Percentiles rank a stretch among this genome's conserved stretches.
phyloP scores from a whole-genome alignment of 1,140 invertebrate genomes.

The Macrobrachium nipponense region DNA sequence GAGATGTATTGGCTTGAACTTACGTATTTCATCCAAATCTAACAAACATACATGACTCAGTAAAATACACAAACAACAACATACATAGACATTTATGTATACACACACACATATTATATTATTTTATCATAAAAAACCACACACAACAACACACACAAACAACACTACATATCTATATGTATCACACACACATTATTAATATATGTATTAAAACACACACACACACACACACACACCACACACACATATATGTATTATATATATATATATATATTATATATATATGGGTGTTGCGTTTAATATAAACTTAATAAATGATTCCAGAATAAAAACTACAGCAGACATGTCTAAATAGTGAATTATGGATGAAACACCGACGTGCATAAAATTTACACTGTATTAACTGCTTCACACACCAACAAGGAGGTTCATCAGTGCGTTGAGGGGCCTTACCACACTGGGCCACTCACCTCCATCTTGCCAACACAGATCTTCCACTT shows the following conservation, averaged over 20 bases:
- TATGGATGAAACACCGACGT: too few relatives aligned
- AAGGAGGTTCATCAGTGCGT: too few relatives aligned
- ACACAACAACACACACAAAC: background rate
- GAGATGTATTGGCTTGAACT: background rate
- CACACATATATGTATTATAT: conserved; percentile 1
- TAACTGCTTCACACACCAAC: too few relatives aligned
- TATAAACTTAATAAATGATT: background rate
- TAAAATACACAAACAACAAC: background rate
- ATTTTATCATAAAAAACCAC: too few relatives aligned
- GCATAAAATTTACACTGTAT: too few relatives aligned
- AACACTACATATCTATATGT: too few relatives aligned
- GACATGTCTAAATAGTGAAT: too few relatives aligned
- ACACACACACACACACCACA: background rate
- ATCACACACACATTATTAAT: background rate
- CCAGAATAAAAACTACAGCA: too few relatives aligned
- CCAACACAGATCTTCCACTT: too few relatives aligned
- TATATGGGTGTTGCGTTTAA: background rate
- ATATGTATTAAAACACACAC: background rate
- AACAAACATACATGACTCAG: background rate
- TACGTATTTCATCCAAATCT: background rate
- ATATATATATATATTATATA: conserved; percentile 14
- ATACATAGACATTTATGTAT: background rate
- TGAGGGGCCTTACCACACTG: too few relatives aligned
- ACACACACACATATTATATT: conserved; percentile 3
- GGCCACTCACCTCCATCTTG: too few relatives aligned